Conservation (phyloP, 2,888 invertebrate genomes). For the Listrodromus nycthemerus region DNA sequence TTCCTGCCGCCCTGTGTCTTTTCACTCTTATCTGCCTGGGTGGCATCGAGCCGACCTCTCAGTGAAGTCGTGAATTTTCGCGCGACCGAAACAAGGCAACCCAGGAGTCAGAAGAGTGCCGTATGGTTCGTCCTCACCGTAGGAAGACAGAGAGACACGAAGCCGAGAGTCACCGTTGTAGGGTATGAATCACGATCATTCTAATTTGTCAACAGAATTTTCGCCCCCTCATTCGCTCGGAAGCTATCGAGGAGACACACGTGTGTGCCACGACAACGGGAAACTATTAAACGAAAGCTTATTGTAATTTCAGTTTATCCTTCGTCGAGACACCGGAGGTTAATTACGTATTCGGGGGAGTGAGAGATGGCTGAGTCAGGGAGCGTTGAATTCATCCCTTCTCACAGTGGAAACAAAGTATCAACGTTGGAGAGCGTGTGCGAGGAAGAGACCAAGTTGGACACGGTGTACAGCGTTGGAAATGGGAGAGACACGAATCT, state of each 20-base stretch:
- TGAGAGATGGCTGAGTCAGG: slow-evolving; percentile 50
- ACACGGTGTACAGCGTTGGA: slow-evolving; percentile 38
- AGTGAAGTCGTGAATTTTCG: neutral
- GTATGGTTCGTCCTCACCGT: neutral
- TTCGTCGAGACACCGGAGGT: slow-evolving; percentile 5
- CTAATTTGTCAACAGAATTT: slow-evolving; percentile 21
- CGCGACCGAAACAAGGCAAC: slow-evolving; percentile 9
- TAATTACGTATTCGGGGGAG: slow-evolving; percentile 60
- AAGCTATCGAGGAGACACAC: slow-evolving; percentile 37
- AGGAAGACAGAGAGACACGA: neutral
- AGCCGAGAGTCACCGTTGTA: neutral
- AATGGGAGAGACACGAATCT: slow-evolving; percentile 43
- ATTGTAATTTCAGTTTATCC: slow-evolving; percentile 30
- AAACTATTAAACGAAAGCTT: slow-evolving; percentile 47
- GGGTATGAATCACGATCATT: slow-evolving; percentile 6
- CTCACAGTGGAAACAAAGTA: slow-evolving; percentile 50
- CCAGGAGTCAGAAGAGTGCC: neutral
- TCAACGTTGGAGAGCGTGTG: slow-evolving; percentile 34
- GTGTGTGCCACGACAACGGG: slow-evolving; percentile 46
- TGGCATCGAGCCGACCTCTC: neutral
- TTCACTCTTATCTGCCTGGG: slow-evolving; percentile 5
- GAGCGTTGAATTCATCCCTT: slow-evolving; percentile 30
- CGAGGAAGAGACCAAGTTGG: neutral
- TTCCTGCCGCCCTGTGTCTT: neutral
- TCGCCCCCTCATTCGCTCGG: slow-evolving; percentile 2